Base-by-base conservation (phyloP, 2,113 vertebrate genomes). In the Sinocyclocheilus rhinocerous region DNA sequence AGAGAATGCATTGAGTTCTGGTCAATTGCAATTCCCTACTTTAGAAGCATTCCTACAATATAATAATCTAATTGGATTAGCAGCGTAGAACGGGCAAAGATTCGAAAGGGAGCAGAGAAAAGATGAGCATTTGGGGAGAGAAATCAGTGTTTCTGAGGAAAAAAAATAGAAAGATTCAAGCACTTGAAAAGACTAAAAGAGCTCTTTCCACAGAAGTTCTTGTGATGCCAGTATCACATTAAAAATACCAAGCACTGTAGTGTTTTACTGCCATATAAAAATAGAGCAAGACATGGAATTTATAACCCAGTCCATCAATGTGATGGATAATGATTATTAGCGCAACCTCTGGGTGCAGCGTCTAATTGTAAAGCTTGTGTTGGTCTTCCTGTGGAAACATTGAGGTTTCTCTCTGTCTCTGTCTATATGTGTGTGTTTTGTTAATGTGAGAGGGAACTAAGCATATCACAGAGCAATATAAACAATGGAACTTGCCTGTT, bases 291-390 rank as follows among this genome's bases (percentile, higher is more conserved):
- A 57, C 76, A 78, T 55, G 52, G 24, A 57, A 78, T 78, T 78
- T 78, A 78, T 78, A 78, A 26, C 73, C 13, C 42, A 50, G 73
- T 76, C 73, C 73, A 1, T 76, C 73, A 50, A 13, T 42, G 57
- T 80, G 77, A 80, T 63, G 13, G 22, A 61, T 80, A 80, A 63
- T 63, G 29, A 63, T 78, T 78, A 78, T 57, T 78, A 78, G 50
- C 4, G 8, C 29, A 78, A 55, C 76, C 52, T 33, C 76, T 36
- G 50, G 29, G 76, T 57, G 52, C 13, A 48, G 6, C 16, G 36
- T 81, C 81, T 81, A 48, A 65, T 81, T 69, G 63, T 69, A 48
- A 65, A 48, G 80, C 45, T 70, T 48, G 4, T 52, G 67, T 39
- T 83, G 20, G 18, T 55, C 20, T 73, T 42, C 52, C 67, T 83